phyloP scores from a whole-genome alignment of 2,113 vertebrate genomes.

The Nothobranchius furzeri region DNA sequence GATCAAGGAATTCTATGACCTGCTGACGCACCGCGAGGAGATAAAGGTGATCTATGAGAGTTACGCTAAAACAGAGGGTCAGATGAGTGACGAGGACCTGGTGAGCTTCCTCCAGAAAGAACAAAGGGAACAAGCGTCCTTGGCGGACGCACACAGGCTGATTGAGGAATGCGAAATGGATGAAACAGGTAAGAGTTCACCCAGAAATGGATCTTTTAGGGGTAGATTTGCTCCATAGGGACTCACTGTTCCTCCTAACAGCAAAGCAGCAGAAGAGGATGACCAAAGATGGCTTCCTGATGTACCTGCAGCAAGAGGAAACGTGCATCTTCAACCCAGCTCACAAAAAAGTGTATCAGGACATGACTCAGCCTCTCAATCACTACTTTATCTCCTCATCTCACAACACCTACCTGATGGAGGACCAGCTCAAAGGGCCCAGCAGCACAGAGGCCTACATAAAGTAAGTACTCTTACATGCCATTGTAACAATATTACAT shows the following conservation, averaged over 20 bases:
- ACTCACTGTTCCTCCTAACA: conserved; percentile 51
- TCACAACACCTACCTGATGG: conserved; percentile 95
- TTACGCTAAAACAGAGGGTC: conserved; percentile 62
- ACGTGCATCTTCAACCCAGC: conserved; percentile 83
- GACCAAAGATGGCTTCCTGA: conserved; percentile 94
- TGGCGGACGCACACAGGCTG: conserved; percentile 77
- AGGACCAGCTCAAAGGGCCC: conserved; percentile 92
- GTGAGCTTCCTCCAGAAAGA: conserved; percentile 81
- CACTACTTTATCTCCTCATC: conserved; percentile 96
- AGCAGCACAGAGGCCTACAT: conserved; percentile 98
- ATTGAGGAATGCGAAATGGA: conserved; percentile 91
- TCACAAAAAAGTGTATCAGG: conserved; percentile 87
- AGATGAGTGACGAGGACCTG: conserved; percentile 83
- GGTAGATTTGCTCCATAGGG: background rate
- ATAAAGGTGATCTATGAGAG: conserved; percentile 82
- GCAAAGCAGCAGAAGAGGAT: conserved; percentile 83
- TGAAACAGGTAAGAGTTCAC: conserved; percentile 73
- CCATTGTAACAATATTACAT: no score
- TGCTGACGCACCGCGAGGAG: conserved; percentile 88
- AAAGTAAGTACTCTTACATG: conserved; percentile 73
- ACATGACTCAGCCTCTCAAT: conserved; percentile 93
- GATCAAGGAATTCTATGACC: conserved; percentile 91
- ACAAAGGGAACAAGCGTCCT: conserved; percentile 80
- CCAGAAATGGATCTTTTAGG: background rate
- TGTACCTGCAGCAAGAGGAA: conserved; percentile 86